Base-by-base conservation (phyloP, 2,888 invertebrate species). In the Anthrax anthrax region DNA sequence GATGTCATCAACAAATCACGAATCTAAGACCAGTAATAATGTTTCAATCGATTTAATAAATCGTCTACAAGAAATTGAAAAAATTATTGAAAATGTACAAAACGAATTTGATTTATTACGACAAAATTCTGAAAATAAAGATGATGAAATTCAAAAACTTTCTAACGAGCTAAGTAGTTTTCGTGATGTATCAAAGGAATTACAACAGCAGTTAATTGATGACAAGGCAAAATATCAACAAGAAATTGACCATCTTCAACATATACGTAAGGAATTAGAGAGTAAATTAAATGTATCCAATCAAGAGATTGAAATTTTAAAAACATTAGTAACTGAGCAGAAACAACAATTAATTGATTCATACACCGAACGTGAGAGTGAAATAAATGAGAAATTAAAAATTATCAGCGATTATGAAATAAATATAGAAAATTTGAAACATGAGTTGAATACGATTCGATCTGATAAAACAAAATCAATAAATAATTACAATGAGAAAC, bases 381-480 rank as follows among this genome's bases (percentile, higher is more conserved):
- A 60, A 42, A 54, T 59, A 3, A 34, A 12, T 34, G 40, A 43
- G 2, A 52, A 51, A 43, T 54, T 58, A 32, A 50, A 59, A 6
- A 58, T 60, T 44, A 48, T 65, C 14, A 55, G 59, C 19, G 49
- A 56, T 46, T 72, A 52, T 56, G 65, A 56, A 53, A 59, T 50
- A 47, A 70, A 50, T 69, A 69, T 62, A 54, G 61, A 50, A 60
- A 65, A 51, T 6, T 57, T 74, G 2, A 67, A 59, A 46, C 59
- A 57, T 29, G 73, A 75, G 57, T 63, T 75, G 38, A 68, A 70
- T 43, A 63, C 69, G 13, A 55, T 75, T 9, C 72, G 71, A 57
- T 62, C 69, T 58, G 70, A 71, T 57, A 69, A 70, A 27, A 61
- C 64, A 8, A 43, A 51, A 3, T 56, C 58, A 3, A 50, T 57